phyloP scores from a whole-genome alignment of 1,140 invertebrate species.

The Papilio polyxenes region DNA sequence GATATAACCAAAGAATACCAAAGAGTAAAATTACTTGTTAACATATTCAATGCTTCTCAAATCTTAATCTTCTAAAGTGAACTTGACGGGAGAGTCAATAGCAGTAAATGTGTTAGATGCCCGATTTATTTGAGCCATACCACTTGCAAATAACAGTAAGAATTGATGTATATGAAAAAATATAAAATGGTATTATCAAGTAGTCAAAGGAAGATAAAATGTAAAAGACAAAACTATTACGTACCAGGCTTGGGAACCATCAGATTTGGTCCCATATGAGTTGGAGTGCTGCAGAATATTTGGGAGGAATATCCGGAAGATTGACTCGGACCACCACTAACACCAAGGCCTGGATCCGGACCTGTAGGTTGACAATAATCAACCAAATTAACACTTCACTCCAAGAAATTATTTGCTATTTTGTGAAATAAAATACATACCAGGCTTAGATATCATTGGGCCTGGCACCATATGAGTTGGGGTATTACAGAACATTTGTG shows the following conservation, averaged over 20 bases:
- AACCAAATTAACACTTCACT: neutral
- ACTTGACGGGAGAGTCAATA: too few species aligned
- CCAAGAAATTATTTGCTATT: neutral
- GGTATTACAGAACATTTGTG: conserved; percentile 57
- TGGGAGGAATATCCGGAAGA: conserved; percentile 10
- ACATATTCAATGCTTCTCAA: too few species aligned
- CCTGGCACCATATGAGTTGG: conserved; percentile 49
- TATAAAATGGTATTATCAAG: neutral
- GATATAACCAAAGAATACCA: neutral
- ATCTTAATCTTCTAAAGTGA: too few species aligned
- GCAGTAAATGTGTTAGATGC: too few species aligned
- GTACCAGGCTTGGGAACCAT: conserved; percentile 28
- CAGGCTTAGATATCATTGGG: conserved; percentile 54
- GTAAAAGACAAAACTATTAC: conserved; percentile 15
- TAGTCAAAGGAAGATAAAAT: neutral
- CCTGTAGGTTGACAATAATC: neutral
- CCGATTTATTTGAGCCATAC: too few species aligned
- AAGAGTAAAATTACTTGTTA: too few species aligned
- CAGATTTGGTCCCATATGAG: conserved; percentile 5
- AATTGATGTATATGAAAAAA: too few species aligned
- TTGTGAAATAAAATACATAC: conserved; percentile 43
- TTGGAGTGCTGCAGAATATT: conserved; percentile 17
- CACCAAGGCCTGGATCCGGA: neutral
- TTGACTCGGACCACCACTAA: neutral
- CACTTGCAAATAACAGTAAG: too few species aligned